A percentile compares a stretch with the other conserved stretches of the same genome.
Evolutionary conservation across 2,113 vertebrate genomes (phyloP).

Genomic region (human): DNA sequence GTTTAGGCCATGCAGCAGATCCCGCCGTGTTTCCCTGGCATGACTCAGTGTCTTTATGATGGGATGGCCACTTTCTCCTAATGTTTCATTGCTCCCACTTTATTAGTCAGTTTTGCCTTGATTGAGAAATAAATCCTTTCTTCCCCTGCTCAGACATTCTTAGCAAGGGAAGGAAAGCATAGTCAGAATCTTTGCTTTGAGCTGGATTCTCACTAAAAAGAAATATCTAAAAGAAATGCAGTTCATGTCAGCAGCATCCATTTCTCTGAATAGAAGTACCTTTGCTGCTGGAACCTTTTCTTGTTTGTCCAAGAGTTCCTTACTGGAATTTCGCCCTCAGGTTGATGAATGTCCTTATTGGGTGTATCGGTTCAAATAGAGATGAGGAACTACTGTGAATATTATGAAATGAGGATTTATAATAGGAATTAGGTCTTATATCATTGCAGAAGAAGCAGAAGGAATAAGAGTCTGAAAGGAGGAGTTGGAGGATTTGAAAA

Average conservation of each 20-base stretch:
- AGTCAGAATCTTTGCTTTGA: background rate
- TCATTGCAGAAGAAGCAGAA: background rate
- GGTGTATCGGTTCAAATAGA: background rate
- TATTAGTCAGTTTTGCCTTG: background rate
- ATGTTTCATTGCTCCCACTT: background rate
- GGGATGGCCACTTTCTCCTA: background rate
- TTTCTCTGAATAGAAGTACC: background rate
- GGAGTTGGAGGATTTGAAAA: background rate
- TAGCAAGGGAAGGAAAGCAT: background rate
- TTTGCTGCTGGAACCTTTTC: background rate
- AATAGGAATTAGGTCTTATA: background rate
- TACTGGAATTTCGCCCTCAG: background rate
- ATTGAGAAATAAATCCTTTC: background rate
- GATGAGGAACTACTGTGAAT: background rate
- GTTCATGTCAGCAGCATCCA: background rate
- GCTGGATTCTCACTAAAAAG: background rate
- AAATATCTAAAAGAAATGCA: background rate
- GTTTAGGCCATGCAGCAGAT: rapidly evolving
- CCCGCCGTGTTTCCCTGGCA: background rate
- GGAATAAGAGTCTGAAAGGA: background rate
- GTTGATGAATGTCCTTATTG: background rate
- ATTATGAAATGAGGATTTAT: background rate
- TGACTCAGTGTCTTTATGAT: background rate
- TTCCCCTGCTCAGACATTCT: background rate
- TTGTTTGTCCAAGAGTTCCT: background rate